Evolutionary conservation across 2,797 vertebrate species (phyloP).

Genomic region (Enteromius fasciolatus): DNA sequence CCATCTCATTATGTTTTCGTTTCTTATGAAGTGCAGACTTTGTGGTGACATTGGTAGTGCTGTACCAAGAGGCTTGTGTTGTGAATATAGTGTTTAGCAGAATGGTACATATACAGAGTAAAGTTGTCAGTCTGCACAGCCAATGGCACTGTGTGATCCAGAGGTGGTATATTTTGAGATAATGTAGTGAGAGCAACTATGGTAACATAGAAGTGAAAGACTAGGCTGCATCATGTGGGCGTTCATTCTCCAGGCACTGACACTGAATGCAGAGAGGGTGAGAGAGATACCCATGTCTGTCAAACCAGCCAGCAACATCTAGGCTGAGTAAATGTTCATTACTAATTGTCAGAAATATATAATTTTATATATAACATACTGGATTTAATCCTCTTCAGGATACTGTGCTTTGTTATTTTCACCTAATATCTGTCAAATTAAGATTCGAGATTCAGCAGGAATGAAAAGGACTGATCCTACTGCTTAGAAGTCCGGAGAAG

Average conservation of each 20-base stretch:
- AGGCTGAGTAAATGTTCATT: slow-evolving; percentile 3
- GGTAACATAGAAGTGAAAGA: slow-evolving; percentile 23
- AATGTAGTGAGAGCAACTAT: slow-evolving; percentile 8
- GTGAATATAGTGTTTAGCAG: background rate
- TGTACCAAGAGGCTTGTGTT: slow-evolving; percentile 5
- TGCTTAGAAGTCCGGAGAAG: slow-evolving; percentile 16
- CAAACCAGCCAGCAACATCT: background rate
- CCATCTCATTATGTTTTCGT: slow-evolving; percentile 24
- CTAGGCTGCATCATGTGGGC: slow-evolving; percentile 29
- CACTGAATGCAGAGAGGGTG: slow-evolving; percentile 5
- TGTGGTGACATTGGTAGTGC: background rate
- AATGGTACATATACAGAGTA: background rate
- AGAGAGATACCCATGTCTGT: background rate
- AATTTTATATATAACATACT: background rate
- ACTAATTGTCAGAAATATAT: background rate
- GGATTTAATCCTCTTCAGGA: slow-evolving; percentile 34
- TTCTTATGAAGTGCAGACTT: slow-evolving; percentile 11
- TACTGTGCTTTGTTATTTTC: slow-evolving; percentile 42
- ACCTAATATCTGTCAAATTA: slow-evolving; percentile 42
- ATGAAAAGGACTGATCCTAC: too few relatives aligned
- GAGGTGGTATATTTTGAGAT: slow-evolving; percentile 40
- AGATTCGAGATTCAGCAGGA: too few relatives aligned
- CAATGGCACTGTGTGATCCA: slow-evolving; percentile 17
- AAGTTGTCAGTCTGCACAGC: slow-evolving; percentile 3
- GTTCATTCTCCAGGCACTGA: slow-evolving; percentile 25